Conservation (phyloP, 2,113 vertebrate species). For the Pachyramphus minor region DNA sequence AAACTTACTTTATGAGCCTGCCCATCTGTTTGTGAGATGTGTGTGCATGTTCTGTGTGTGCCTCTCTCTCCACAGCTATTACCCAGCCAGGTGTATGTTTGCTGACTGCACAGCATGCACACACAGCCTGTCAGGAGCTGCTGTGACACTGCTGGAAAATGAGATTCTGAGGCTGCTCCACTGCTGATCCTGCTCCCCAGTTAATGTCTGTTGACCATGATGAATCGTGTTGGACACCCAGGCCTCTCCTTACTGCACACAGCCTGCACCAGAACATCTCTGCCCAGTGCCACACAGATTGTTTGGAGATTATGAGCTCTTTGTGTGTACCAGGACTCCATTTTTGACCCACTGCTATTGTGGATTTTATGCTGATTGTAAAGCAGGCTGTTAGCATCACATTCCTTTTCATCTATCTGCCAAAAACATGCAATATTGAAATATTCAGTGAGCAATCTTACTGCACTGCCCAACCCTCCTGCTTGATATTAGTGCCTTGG, state of each 20-base stretch:
- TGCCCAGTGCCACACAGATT: not conserved
- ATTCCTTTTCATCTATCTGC: not conserved
- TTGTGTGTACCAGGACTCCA: not conserved
- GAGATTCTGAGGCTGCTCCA: not conserved
- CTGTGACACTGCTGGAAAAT: not conserved
- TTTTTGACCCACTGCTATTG: not conserved
- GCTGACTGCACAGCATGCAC: not conserved
- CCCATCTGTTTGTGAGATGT: slow-evolving; percentile 3
- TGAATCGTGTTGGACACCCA: not conserved
- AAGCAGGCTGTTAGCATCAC: not conserved
- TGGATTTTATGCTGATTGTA: not conserved
- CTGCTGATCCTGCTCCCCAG: not conserved
- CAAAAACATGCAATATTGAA: not conserved
- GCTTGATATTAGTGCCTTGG: not conserved
- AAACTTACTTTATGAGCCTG: slow-evolving; percentile 30
- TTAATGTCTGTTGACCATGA: not conserved
- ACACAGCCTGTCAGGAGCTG: not conserved
- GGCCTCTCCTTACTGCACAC: not conserved
- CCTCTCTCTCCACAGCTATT: not conserved
- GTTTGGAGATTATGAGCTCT: not conserved
- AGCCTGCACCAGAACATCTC: not conserved
- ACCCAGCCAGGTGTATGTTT: not conserved
- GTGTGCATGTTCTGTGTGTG: not conserved
- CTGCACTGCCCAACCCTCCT: not conserved
- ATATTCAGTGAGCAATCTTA: not conserved